Conservation (phyloP, 2,113 vertebrate species). For the Cyanistes caeruleus region DNA sequence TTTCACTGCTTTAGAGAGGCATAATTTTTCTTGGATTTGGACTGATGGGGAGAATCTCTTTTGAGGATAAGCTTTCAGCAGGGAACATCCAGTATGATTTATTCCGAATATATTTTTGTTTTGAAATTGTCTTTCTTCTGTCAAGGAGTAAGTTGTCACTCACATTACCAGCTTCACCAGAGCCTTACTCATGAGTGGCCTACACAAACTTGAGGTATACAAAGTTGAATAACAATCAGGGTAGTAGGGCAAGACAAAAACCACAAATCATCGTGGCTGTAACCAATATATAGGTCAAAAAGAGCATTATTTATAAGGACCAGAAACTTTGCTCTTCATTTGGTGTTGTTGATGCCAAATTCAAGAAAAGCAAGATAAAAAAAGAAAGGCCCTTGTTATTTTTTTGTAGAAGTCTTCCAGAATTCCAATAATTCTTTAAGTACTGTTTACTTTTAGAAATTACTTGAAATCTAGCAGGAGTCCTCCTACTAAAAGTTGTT, state of each 20-base stretch:
- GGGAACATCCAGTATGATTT: not conserved
- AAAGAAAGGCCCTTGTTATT: not conserved
- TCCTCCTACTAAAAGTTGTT: not conserved
- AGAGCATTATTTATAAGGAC: not conserved
- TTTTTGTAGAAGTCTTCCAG: not conserved
- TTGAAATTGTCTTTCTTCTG: not conserved
- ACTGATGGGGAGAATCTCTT: not conserved
- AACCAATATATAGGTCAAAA: not conserved
- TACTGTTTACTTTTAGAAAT: not conserved
- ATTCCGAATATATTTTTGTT: not conserved
- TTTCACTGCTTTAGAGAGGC: not conserved
- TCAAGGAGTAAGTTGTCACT: not conserved
- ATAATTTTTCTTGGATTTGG: not conserved
- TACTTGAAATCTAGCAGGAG: not conserved
- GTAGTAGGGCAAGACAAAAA: not conserved
- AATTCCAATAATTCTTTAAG: not conserved
- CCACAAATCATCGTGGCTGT: accelerated
- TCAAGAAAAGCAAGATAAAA: not conserved
- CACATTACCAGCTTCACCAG: not conserved
- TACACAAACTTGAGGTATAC: not conserved
- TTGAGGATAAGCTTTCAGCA: not conserved
- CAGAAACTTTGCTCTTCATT: not conserved
- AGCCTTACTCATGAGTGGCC: not conserved
- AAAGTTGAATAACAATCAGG: not conserved
- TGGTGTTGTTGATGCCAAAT: not conserved